Evolutionary conservation across 2,113 vertebrate genomes (phyloP).

Genomic region (Hystrix cristata): DNA sequence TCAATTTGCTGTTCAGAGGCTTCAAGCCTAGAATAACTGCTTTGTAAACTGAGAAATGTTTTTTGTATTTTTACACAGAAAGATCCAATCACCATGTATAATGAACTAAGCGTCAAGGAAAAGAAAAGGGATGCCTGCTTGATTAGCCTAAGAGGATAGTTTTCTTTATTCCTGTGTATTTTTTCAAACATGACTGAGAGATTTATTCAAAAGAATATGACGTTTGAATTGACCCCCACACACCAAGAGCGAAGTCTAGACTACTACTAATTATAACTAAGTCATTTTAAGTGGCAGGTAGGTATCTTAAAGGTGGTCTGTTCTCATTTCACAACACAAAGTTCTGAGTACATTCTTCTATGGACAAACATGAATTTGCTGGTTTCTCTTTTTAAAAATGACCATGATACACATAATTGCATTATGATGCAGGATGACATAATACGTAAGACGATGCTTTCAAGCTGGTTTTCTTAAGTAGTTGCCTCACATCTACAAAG

Average conservation of each 20-base stretch:
- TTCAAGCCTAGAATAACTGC: constrained; percentile 78
- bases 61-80: constrained; percentile 88
- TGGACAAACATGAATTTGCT: constrained; percentile 77
- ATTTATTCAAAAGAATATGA: constrained; percentile 83
- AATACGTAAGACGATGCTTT: constrained; percentile 80
- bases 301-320: constrained; percentile 86
- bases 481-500: constrained; percentile 64
- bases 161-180: constrained; percentile 80
- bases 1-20: constrained; percentile 81
- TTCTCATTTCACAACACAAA: constrained; percentile 81
- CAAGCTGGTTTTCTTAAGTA: constrained; percentile 81
- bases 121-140: constrained; percentile 79
- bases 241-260: constrained; percentile 87
- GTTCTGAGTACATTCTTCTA: constrained; percentile 76
- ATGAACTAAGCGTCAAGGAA: constrained; percentile 76
- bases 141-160: constrained; percentile 83
- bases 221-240: constrained; percentile 84
- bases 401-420: constrained; percentile 80
- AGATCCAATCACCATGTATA: constrained; percentile 73
- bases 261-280: constrained; percentile 84
- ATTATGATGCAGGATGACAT: constrained; percentile 74
- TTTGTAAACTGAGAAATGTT: constrained; percentile 85
- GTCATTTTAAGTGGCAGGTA: constrained; percentile 83
- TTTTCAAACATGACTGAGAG: constrained; percentile 85
- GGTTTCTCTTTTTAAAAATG: constrained; percentile 74